phyloP scores from a whole-genome alignment of 2,113 vertebrate genomes.

The Gallinago media region DNA sequence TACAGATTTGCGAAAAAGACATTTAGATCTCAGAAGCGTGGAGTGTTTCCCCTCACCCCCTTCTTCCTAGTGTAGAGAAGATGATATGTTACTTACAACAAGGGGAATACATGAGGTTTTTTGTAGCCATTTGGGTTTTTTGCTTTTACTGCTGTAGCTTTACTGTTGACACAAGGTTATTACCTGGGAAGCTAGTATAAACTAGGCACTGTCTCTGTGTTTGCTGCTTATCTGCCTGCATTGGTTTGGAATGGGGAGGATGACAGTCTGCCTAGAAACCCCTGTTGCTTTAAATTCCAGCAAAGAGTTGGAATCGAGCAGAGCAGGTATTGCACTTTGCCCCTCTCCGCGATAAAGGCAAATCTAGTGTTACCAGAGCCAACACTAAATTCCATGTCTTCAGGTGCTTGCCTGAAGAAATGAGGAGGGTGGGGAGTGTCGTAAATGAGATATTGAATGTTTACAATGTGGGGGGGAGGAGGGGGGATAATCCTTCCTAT shows the following conservation, averaged over 20 bases:
- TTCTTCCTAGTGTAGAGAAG: not conserved
- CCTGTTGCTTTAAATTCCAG: not conserved
- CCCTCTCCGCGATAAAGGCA: not conserved
- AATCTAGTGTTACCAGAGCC: not conserved
- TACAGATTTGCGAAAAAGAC: not conserved
- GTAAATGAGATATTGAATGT: accelerated
- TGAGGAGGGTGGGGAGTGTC: not conserved
- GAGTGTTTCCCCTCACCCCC: not conserved
- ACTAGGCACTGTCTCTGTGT: not conserved
- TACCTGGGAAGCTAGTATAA: not conserved
- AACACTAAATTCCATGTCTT: not conserved
- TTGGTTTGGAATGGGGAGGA: not conserved
- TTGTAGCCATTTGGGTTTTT: not conserved
- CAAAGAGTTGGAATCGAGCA: not conserved
- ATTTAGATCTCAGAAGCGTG: not conserved
- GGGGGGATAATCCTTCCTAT: not conserved
- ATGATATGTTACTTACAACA: not conserved
- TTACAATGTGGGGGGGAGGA: not conserved
- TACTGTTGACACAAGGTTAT: accelerated
- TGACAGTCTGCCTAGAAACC: not conserved
- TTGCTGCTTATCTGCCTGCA: accelerated
- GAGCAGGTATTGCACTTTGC: not conserved
- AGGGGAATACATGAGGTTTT: not conserved
- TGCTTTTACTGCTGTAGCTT: not conserved
- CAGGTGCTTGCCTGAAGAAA: not conserved